Evolutionary conservation across 2,113 vertebrate genomes (phyloP).

Genomic region (Tachysurus vachellii): DNA sequence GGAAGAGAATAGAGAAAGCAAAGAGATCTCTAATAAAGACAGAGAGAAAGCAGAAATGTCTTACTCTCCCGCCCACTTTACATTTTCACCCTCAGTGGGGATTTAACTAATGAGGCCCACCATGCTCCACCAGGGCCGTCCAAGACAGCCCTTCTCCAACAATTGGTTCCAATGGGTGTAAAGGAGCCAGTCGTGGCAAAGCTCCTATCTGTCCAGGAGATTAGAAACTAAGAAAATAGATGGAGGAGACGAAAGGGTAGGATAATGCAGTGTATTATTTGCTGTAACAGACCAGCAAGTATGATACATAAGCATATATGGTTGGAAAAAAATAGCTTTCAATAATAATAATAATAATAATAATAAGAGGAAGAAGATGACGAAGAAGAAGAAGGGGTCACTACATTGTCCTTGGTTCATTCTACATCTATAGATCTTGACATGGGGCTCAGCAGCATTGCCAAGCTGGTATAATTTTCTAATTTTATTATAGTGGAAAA

Average conservation of each 20-base stretch:
- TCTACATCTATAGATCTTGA: background rate
- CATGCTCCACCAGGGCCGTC: constrained; percentile 74
- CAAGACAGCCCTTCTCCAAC: constrained; percentile 78
- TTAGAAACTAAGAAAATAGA: constrained; percentile 76
- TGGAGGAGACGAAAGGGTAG: constrained; percentile 62
- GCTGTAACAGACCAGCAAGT: constrained; percentile 57
- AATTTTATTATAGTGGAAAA: background rate
- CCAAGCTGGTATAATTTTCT: no score
- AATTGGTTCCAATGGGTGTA: constrained; percentile 83
- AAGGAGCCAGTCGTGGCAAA: constrained; percentile 68
- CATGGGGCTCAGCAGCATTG: background rate
- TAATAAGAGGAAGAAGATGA: background rate
- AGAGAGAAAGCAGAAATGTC: constrained; percentile 70
- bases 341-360: background rate
- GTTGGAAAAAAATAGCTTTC: background rate
- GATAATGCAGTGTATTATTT: constrained; percentile 64
- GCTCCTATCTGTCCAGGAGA: constrained; percentile 71
- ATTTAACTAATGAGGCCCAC: constrained; percentile 82
- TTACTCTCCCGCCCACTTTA: constrained; percentile 70
- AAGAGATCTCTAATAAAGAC: constrained; percentile 63
- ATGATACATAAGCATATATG: constrained; percentile 31
- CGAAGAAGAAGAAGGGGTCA: background rate
- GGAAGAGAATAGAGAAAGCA: constrained; percentile 24
- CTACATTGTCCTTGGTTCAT: background rate
- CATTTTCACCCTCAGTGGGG: constrained; percentile 76